Base-by-base conservation (phyloP, 2,888 invertebrate species). In the Trileptium ribeirensis region DNA sequence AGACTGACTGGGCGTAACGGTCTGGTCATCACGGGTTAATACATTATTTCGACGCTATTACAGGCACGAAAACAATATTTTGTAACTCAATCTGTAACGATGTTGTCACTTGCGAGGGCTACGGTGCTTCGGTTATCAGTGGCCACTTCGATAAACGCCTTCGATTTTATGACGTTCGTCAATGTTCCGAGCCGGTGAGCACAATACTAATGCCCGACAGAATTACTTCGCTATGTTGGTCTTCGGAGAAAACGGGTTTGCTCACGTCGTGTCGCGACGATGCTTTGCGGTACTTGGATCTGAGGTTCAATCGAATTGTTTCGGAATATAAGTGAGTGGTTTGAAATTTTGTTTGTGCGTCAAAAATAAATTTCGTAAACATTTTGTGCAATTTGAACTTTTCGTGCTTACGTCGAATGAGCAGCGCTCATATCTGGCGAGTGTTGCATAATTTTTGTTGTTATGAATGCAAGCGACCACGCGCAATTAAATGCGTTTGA, bases 91-190 rank as follows among this genome's bases (percentile, higher is more conserved):
- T 95, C 87, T 97, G 97, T 90, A 96, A 97, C 90, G 98, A 98
- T 90, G 91, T 98, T 83, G 96, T 97, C 85, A 95, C 95, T 84
- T 93, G 94, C 82, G 95, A 95, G 88, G 93, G 94, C 83, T 92
- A 93, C 19, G 95, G 94, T 33, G 38, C 94, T 64, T 15, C 33
- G 0, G 94, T 98, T 86, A 95, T 98, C 87, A 97, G 97, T 87
- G 97, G 97, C 36, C 99, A 99, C 91, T 97, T 95, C 90, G 99
- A 99, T 91, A 97, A 96, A 90, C 93, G 94, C 87, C 94, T 99
- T 86, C 92, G 97, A 79, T 90, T 99, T 90, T 99, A 97, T 97
- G 99, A 99, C 90, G 93, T 94, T 83, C 92, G 98, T 86, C 79
- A 79, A n/a, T 92, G 94, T 29, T 95, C 96, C 86, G 92, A 93